A percentile compares a stretch with the other conserved stretches of the same genome.
phyloP scores from a whole-genome alignment of 2,113 vertebrate genomes.

The Eulemur rufifrons region DNA sequence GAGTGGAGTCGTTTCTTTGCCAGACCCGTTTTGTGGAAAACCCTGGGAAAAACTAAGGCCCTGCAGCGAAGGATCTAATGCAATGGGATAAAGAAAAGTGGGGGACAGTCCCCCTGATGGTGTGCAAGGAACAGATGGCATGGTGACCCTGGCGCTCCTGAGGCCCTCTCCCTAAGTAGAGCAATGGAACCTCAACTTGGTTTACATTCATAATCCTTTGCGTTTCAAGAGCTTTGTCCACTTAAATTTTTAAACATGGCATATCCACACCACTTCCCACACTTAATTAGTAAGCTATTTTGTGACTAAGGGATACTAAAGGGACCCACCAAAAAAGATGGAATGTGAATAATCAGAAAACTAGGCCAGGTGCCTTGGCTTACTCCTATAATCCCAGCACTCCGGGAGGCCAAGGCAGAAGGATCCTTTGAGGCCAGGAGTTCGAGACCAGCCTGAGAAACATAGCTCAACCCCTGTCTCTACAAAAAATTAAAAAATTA shows the following conservation, averaged over 20 bases:
- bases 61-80: background rate
- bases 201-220: background rate
- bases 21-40: background rate
- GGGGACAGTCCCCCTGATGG: background rate
- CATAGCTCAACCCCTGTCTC: too few species aligned
- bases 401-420: too few species aligned
- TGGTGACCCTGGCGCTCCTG: background rate
- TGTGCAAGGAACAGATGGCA: background rate
- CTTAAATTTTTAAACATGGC: background rate
- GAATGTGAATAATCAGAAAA: background rate
- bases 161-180: background rate
- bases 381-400: too few species aligned
- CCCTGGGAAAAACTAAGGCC: background rate
- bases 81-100: background rate
- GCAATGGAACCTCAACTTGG: background rate
- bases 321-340: background rate
- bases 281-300: background rate
- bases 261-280: fast-evolving
- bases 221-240: background rate
- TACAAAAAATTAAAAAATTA: too few species aligned
- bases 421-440: too few species aligned
- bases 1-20: background rate
- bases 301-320: background rate
- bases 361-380: too few species aligned
- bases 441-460: too few species aligned